phyloP scores from a whole-genome alignment of 1,140 invertebrate species.

The Campoletis sonorensis region DNA sequence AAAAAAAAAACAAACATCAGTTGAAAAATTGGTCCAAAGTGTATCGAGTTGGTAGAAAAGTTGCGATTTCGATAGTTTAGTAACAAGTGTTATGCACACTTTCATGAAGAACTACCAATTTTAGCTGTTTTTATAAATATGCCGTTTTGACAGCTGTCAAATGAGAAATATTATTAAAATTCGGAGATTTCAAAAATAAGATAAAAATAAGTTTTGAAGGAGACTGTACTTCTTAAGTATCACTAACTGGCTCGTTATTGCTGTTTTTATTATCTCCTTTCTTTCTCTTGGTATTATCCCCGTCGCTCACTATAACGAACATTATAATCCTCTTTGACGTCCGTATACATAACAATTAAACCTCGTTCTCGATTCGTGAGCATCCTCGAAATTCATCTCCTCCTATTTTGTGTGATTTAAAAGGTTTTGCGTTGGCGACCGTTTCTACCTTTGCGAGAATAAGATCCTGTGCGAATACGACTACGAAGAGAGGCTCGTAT shows the following conservation, averaged over 20 bases:
- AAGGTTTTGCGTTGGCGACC: conserved; percentile 98
- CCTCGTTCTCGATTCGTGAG: background rate
- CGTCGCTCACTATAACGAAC: background rate
- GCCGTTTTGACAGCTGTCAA: no score
- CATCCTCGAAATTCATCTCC: conserved; percentile 13
- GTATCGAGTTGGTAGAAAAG: no score
- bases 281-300: background rate
- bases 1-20: no score
- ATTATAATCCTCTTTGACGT: background rate
- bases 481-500: conserved; percentile 94
- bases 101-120: no score
- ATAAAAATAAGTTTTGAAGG: background rate
- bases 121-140: no score
- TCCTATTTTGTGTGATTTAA: conserved; percentile 51
- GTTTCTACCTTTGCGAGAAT: conserved; percentile 97
- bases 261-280: background rate
- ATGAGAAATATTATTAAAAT: no score
- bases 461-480: conserved; percentile 98
- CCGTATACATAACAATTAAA: background rate
- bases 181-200: no score
- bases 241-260: conserved; percentile 3
- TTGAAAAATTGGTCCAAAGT: no score
- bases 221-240: background rate
- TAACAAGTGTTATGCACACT: no score
- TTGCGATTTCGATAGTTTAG: no score